These are phyloP conservation scores for Plebejus argus DNA, from an alignment of 2,888 invertebrate species.

Conservation along the genomic window DNA sequence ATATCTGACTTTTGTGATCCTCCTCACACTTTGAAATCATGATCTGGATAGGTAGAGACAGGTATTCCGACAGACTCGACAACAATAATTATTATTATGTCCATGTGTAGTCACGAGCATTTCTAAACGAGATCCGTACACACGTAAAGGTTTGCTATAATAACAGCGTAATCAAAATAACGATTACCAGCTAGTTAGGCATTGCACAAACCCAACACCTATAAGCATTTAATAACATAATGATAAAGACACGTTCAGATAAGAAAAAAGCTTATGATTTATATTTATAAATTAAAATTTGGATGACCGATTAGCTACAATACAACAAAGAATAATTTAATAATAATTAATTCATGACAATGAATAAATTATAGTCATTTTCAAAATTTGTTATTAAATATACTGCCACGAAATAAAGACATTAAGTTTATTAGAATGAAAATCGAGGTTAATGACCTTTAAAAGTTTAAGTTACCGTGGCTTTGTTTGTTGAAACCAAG, in stretches of 20 bases:
- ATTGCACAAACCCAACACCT: constrained; percentile 7
- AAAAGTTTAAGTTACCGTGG: background rate
- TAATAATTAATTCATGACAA: background rate
- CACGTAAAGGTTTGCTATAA: constrained; percentile 26
- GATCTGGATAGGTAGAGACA: background rate
- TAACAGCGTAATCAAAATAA: constrained; percentile 32
- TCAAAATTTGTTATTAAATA: no score
- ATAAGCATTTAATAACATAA: constrained; percentile 12
- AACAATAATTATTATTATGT: background rate
- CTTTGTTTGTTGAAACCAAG: no score
- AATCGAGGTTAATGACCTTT: background rate
- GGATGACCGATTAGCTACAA: background rate
- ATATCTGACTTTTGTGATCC: background rate
- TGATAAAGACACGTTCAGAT: background rate
- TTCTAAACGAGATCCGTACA: constrained; percentile 9
- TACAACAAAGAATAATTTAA: background rate
- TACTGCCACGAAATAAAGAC: no score
- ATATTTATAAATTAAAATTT: background rate
- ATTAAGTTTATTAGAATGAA: background rate
- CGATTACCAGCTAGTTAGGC: constrained; percentile 12
- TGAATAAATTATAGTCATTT: background rate
- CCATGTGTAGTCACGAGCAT: background rate
- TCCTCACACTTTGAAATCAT: background rate
- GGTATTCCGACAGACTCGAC: background rate
- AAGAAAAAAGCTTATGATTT: background rate